Evolutionary conservation across 2,888 invertebrate genomes (phyloP), one percentile per base, ranked within the genome.

Genomic region (Autographa pulchrina): DNA sequence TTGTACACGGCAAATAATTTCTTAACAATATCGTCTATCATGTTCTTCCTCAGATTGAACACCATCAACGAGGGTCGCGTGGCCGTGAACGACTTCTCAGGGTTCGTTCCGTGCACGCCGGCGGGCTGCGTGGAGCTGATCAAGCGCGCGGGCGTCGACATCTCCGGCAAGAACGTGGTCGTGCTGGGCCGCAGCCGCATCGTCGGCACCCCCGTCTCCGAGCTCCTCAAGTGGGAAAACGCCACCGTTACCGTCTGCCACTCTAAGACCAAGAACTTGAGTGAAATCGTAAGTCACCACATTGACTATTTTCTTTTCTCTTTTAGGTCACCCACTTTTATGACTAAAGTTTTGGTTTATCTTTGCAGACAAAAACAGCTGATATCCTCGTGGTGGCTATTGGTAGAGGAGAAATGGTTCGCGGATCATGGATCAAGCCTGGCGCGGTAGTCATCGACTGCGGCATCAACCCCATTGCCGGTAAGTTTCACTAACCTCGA

Each of bases 381-480:
- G 99, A 99, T 90, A 99, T 99, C 88, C 94, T 99, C 65, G 98
- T 99, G n/a, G 99, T 99, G 35, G 99, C 98, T 0, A 98, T 99
- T 86, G 99, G 99, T 0, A 97, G 97, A 84, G 96, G 99, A 0
- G 97, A 99, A 93, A 96, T 99, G 96, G 99, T 99, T 2, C 98
- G 98, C 90, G 99, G 98, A 0, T 98, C 98, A 77, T 99, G 99
- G 99, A 97, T 99, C 82, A 99, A 99, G 93, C 98, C 98, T 0
- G 99, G 99, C 6, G 99, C 99, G 18, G 98, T 99, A 14, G 99
- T 99, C 56, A 99, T 99, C 86, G 99, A 99, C 93, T 99, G 99
- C 93, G 99, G 99, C 60, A 99, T 99, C 84, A 99, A 99, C 94
- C 97, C 98, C 5, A 97, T 99, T 84, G 96, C 98, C 94, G 99